phyloP scores from a whole-genome alignment of 2,888 invertebrate genomes.

The Syrphus vitripennis region DNA sequence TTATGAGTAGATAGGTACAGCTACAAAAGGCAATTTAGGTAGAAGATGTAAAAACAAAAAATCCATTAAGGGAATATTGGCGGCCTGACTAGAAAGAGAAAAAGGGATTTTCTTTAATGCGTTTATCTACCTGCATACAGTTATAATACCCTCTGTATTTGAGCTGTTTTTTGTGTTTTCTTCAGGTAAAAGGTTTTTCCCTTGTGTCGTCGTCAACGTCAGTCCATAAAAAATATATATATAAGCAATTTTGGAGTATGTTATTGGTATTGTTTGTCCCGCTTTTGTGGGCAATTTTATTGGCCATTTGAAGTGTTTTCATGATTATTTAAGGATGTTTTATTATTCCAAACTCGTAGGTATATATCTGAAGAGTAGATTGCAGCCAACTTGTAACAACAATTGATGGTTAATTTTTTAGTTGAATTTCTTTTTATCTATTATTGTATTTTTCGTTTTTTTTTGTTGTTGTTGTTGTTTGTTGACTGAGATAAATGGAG shows the following conservation, averaged over 20 bases:
- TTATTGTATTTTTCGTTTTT: not conserved
- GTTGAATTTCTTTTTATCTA: not conserved
- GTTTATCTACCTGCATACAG: constrained; percentile 70
- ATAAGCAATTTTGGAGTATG: constrained; percentile 39
- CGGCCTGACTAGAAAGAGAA: constrained; percentile 15
- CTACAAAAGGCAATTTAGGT: constrained; percentile 69
- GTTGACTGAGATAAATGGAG: constrained; percentile 34
- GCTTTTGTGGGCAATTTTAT: constrained; percentile 69
- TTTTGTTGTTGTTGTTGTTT: too few species aligned
- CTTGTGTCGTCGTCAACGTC: not conserved
- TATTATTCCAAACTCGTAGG: constrained; percentile 45
- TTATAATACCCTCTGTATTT: constrained; percentile 5
- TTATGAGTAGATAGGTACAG: not conserved
- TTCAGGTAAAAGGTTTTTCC: constrained; percentile 53
- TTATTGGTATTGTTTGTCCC: constrained; percentile 36
- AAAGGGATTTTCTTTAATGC: constrained; percentile 67
- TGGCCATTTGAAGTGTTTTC: constrained; percentile 67
- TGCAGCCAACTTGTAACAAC: constrained; percentile 45
- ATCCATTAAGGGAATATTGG: constrained; percentile 68
- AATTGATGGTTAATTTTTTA: constrained; percentile 54
- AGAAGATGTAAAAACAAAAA: constrained; percentile 70
- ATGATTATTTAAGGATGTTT: constrained; percentile 66
- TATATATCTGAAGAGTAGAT: constrained; percentile 25
- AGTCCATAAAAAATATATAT: not conserved
- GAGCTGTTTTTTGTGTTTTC: not conserved